phyloP scores from a whole-genome alignment of 2,797 vertebrate species.

The Gouania willdenowi region DNA sequence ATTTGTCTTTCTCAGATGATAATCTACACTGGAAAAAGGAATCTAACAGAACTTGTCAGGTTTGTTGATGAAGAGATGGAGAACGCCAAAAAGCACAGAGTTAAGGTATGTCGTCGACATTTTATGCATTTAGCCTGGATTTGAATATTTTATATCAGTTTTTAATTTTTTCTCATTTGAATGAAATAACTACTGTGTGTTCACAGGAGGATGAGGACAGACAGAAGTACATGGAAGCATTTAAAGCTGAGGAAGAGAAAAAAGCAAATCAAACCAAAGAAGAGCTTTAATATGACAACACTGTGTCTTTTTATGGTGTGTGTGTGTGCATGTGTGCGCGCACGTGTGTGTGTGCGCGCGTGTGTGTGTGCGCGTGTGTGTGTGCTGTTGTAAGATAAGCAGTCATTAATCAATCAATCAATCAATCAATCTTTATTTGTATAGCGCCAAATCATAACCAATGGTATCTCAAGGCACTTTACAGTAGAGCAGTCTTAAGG shows the following conservation, averaged over 20 bases:
- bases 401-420: too few relatives aligned
- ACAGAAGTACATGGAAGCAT: slow-evolving; percentile 49
- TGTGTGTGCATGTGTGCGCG: background rate
- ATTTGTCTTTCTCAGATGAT: slow-evolving; percentile 71
- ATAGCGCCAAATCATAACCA: too few relatives aligned
- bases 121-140: background rate
- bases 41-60: slow-evolving; percentile 74
- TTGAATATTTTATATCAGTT: too few relatives aligned
- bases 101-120: slow-evolving; percentile 41
- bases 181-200: too few relatives aligned
- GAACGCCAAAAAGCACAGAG: slow-evolving; percentile 65
- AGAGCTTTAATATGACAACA: slow-evolving; percentile 48
- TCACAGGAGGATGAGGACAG: slow-evolving; percentile 63
- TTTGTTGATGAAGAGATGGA: slow-evolving; percentile 82
- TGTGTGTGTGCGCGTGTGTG: slow-evolving; percentile 1
- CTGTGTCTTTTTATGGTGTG: background rate
- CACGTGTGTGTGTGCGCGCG: slow-evolving; percentile 4
- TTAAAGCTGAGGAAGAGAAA: slow-evolving; percentile 51
- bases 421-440: too few relatives aligned
- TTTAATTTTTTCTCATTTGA: too few relatives aligned
- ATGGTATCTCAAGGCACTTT: too few relatives aligned
- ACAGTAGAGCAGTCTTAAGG: too few relatives aligned
- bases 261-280: slow-evolving; percentile 38
- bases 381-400: too few relatives aligned
- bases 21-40: slow-evolving; percentile 74